Conservation (phyloP, 2,797 vertebrate genomes). For the Takifugu rubripes region DNA sequence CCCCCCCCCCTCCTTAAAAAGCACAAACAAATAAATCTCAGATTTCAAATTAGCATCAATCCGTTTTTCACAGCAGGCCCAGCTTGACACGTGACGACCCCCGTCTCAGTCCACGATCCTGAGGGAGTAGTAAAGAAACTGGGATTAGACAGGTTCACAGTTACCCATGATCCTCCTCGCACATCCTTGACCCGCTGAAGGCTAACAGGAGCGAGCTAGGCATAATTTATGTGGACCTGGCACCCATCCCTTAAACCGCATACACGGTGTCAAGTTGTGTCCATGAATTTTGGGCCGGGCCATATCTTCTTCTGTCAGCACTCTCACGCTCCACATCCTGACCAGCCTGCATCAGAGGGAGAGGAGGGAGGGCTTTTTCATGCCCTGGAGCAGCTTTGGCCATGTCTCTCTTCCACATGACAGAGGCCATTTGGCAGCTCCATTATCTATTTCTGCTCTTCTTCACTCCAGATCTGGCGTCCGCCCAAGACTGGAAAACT, state of each 20-base stretch:
- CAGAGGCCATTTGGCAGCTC: slow-evolving; percentile 46
- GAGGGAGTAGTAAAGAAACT: slow-evolving; percentile 38
- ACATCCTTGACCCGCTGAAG: slow-evolving; percentile 38
- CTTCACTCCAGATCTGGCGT: slow-evolving; percentile 47
- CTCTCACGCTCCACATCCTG: slow-evolving; percentile 55
- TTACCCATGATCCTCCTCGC: slow-evolving; percentile 35
- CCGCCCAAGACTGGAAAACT: slow-evolving; percentile 28
- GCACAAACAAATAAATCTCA: slow-evolving; percentile 59
- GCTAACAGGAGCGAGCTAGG: slow-evolving; percentile 22
- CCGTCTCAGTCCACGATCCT: slow-evolving; percentile 32
- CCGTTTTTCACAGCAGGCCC: slow-evolving; percentile 26
- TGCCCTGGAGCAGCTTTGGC: slow-evolving; percentile 6
- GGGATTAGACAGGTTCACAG: slow-evolving; percentile 31
- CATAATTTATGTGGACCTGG: slow-evolving; percentile 47
- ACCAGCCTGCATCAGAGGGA: slow-evolving; percentile 23
- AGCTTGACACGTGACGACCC: slow-evolving; percentile 31
- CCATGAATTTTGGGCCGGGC: slow-evolving; percentile 41
- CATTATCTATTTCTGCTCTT: slow-evolving; percentile 57
- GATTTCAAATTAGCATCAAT: slow-evolving; percentile 38
- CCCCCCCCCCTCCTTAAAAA: slow-evolving; percentile 18
- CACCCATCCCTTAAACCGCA: slow-evolving; percentile 41
- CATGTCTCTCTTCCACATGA: slow-evolving; percentile 28
- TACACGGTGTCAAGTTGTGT: slow-evolving; percentile 42
- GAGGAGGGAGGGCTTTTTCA: slow-evolving; percentile 18
- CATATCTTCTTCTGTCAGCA: slow-evolving; percentile 67